Evolutionary conservation across 2,113 vertebrate species (phyloP), one percentile per base, ranked within the genome.

Genomic region (Scomber japonicus): DNA sequence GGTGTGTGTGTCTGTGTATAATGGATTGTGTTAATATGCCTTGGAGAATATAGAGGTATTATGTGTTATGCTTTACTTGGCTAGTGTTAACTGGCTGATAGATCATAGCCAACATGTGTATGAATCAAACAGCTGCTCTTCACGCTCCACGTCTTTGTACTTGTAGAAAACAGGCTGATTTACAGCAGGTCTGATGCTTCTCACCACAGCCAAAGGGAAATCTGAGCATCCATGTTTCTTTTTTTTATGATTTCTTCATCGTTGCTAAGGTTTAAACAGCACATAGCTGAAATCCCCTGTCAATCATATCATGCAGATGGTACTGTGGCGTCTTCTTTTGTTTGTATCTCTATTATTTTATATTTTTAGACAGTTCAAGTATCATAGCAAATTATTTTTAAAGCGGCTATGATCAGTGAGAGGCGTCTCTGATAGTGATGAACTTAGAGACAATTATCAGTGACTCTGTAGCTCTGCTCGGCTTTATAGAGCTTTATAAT

Each of bases 91-190:
- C 66, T 5, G 30, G 27, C 24, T 27, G 48, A 56, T 78, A 35
- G 48, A 78, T 85, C 80, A 81, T 3, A 51, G 71, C 75, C n/a
- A 53, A 13, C 40, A 35, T 48, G 59, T 16, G 19, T 51, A 27
- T 75, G 7, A 53, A 67, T 0, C 54, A 71, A 78, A 78, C 85
- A 75, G 72, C 68, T 65, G 57, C 55, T 78, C 61, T 44, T 74
- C 50, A 62, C 50, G 5, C 46, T 54, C 31, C 7, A 15, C 1
- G 14, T 15, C 17, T 61, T 30, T 55, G 51, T 44, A 40, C 35
- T 40, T 40, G 10, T 9, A 40, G 8, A 40, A 40, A 40, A 40
- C 11, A 11, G 10, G 11, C 7, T 71, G 51, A 65, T 54, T 79
- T 55, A 54, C 45, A 31, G 44, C 31, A 7, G 44, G 1, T 50